Percentiles rank a stretch among this genome's conserved stretches.
phyloP scores from a whole-genome alignment of 2,888 invertebrate species.

The Zonitis immaculata region DNA sequence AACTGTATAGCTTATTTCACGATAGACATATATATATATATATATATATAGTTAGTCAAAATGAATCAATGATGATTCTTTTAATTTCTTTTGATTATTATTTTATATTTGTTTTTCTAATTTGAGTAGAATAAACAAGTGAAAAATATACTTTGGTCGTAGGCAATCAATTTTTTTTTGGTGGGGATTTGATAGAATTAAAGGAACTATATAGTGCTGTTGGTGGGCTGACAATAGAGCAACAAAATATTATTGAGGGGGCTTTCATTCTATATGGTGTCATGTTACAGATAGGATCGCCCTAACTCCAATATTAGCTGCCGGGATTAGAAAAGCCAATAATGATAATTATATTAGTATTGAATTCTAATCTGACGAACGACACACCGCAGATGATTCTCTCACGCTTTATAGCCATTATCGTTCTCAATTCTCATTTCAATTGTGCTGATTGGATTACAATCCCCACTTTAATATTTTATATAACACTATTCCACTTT shows the following conservation, averaged over 20 bases:
- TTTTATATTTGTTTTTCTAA: background rate
- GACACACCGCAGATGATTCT: slow-evolving; percentile 36
- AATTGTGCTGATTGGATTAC: background rate
- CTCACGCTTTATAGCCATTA: slow-evolving; percentile 39
- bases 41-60: slow-evolving; percentile 19
- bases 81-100: background rate
- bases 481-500: background rate
- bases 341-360: slow-evolving; percentile 52
- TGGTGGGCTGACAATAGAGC: slow-evolving; percentile 3
- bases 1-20: slow-evolving; percentile 30
- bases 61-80: background rate
- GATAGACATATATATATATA: too few species aligned
- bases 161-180: background rate
- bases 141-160: too few species aligned
- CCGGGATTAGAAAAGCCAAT: slow-evolving; percentile 49
- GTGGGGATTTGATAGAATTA: background rate
- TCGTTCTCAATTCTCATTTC: background rate
- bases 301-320: slow-evolving; percentile 36
- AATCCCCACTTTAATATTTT: background rate
- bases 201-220: background rate
- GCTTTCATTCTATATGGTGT: slow-evolving; percentile 32
- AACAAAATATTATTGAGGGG: slow-evolving; percentile 6
- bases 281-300: slow-evolving; percentile 43
- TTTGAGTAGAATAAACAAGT: background rate
- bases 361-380: slow-evolving; percentile 45